A percentile compares a stretch with the other conserved stretches of the same genome.
Evolutionary conservation across 2,797 vertebrate genomes (phyloP).

Genomic region (Pristis pectinata): DNA sequence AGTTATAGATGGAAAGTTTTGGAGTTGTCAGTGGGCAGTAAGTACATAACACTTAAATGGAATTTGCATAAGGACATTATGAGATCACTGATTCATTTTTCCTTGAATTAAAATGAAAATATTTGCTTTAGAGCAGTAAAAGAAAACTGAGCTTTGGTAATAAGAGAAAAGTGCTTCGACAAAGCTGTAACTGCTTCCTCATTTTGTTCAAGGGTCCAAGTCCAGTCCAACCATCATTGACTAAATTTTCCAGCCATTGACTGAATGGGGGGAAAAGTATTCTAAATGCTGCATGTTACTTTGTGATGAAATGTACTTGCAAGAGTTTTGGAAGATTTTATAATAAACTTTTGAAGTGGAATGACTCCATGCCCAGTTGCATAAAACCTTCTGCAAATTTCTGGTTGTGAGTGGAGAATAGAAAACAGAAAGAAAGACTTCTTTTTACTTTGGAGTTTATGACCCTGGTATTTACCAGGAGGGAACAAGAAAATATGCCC

Average conservation of each 20-base stretch:
- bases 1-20: background rate
- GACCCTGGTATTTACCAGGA: no score
- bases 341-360: background rate
- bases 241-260: background rate
- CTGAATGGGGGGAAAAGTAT: background rate
- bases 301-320: background rate
- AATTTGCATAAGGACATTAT: background rate
- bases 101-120: background rate
- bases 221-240: no score
- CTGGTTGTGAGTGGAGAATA: background rate
- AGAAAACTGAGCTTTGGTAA: background rate
- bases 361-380: background rate
- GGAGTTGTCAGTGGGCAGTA: background rate
- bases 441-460: background rate
- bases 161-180: background rate
- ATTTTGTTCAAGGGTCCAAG: background rate
- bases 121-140: background rate
- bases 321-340: background rate
- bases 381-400: background rate
- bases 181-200: background rate
- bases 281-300: background rate
- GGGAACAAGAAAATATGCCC: background rate
- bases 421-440: background rate
- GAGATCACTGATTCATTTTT: background rate
- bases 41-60: background rate